These are phyloP conservation scores for Euproctis similis DNA, from an alignment of 2,888 invertebrate genomes.

Conservation along the genomic window DNA sequence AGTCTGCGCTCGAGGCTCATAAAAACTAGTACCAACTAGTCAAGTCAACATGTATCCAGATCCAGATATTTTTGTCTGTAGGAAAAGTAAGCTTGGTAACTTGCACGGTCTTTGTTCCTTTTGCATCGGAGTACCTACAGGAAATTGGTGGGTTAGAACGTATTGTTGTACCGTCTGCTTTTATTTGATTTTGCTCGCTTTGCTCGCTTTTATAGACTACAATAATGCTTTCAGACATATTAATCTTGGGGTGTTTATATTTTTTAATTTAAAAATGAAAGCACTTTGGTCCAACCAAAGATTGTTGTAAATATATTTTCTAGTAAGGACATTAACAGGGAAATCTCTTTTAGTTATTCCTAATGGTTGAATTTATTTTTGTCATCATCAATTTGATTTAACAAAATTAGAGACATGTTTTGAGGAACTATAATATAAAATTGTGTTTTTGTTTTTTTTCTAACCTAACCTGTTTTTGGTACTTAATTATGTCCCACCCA, in stretches of 20 bases:
- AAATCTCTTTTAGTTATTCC: too few relatives aligned
- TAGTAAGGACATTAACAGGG: too few relatives aligned
- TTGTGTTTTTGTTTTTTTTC: too few relatives aligned
- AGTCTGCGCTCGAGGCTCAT: constrained; percentile 47
- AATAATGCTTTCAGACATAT: constrained; percentile 6
- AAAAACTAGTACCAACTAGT: constrained; percentile 46
- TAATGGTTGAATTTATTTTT: too few relatives aligned
- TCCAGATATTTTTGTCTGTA: constrained; percentile 52
- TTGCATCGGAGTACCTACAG: constrained; percentile 28
- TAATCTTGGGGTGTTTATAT: constrained; percentile 1
- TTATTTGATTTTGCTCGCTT: constrained; percentile 17
- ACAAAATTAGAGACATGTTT: too few relatives aligned
- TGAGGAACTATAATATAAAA: too few relatives aligned
- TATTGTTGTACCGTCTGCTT: constrained; percentile 9
- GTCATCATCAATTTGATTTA: too few relatives aligned
- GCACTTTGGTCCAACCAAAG: too few relatives aligned
- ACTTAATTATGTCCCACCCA: too few relatives aligned
- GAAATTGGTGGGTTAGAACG: constrained; percentile 13
- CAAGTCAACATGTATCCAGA: constrained; percentile 45
- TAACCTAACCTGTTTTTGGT: too few relatives aligned
- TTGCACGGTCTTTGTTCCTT: constrained; percentile 37
- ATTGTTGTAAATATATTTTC: too few relatives aligned
- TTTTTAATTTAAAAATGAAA: too few relatives aligned
- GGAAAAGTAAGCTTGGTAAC: constrained; percentile 25
- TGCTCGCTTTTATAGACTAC: constrained; percentile 3